These are phyloP conservation scores for Drosophila trichaetosa DNA, from an alignment of 2,888 invertebrate species.

Conservation along the genomic window DNA sequence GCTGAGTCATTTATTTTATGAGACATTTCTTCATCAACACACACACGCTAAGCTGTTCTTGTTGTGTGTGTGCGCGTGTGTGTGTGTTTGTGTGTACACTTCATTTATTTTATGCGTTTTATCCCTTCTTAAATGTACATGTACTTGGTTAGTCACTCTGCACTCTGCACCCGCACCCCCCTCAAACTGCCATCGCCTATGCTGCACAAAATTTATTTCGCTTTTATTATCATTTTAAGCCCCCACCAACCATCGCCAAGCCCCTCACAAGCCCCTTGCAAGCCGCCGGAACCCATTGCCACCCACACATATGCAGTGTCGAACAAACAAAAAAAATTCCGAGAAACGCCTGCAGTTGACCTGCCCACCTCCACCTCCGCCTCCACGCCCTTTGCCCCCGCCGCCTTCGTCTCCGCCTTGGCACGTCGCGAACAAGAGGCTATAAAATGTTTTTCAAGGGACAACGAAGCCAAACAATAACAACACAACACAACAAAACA, in stretches of 20 bases:
- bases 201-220: slow-evolving; percentile 78
- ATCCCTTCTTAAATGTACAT: slow-evolving; percentile 74
- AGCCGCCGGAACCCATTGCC: slow-evolving; percentile 13
- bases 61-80: background rate
- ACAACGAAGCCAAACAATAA: slow-evolving; percentile 40
- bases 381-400: background rate
- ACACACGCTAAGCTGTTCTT: background rate
- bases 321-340: slow-evolving; percentile 66
- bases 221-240: slow-evolving; percentile 75
- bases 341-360: slow-evolving; percentile 77
- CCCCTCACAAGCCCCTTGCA: background rate
- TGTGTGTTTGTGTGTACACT: slow-evolving; percentile 53
- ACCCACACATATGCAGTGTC: slow-evolving; percentile 44
- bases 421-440: slow-evolving; percentile 39
- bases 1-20: slow-evolving; percentile 65
- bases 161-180: background rate
- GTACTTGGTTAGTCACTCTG: slow-evolving; percentile 72
- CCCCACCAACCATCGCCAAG: background rate
- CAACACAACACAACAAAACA: slow-evolving; percentile 17
- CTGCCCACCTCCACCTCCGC: slow-evolving; percentile 40
- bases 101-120: slow-evolving; percentile 78
- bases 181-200: slow-evolving; percentile 35
- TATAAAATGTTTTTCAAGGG: slow-evolving; percentile 70
- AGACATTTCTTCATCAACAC: slow-evolving; percentile 47
- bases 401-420: background rate